phyloP scores from a whole-genome alignment of 1,140 invertebrate species.

The Bathynomus jamesi region DNA sequence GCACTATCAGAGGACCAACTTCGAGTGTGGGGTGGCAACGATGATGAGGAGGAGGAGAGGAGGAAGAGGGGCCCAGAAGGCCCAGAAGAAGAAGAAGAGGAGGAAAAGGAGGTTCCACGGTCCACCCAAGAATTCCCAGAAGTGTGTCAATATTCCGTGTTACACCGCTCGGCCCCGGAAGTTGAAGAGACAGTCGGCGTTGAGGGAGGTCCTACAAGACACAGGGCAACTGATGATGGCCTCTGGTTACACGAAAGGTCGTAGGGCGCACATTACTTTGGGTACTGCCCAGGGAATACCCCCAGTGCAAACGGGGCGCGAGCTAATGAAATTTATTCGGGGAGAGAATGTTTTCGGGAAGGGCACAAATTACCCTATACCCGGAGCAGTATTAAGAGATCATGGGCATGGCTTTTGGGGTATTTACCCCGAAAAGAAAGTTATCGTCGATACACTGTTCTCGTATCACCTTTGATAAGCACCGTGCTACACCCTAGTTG shows the following conservation, averaged over 20 bases:
- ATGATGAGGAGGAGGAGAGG: neutral
- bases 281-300: neutral
- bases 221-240: no score
- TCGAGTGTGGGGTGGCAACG: neutral
- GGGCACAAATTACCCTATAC: neutral
- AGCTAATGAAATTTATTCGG: neutral
- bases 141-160: no score
- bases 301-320: slow-evolving; percentile 1
- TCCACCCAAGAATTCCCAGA: no score
- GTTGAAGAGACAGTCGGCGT: no score
- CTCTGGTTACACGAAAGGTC: neutral
- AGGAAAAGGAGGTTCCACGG: no score
- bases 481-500: no score
- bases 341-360: neutral
- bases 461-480: neutral
- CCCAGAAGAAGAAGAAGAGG: no score
- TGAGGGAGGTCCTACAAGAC: no score
- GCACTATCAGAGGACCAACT: neutral
- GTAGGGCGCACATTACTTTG: slow-evolving; percentile 6
- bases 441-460: neutral
- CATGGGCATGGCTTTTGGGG: neutral
- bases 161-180: no score
- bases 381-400: neutral
- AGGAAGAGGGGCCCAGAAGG: no score
- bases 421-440: neutral